A percentile compares a stretch with the other conserved stretches of the same genome.
These are phyloP conservation scores for Sciurus vulgaris DNA, from an alignment of 2,797 vertebrate genomes.

Conservation along the genomic window DNA sequence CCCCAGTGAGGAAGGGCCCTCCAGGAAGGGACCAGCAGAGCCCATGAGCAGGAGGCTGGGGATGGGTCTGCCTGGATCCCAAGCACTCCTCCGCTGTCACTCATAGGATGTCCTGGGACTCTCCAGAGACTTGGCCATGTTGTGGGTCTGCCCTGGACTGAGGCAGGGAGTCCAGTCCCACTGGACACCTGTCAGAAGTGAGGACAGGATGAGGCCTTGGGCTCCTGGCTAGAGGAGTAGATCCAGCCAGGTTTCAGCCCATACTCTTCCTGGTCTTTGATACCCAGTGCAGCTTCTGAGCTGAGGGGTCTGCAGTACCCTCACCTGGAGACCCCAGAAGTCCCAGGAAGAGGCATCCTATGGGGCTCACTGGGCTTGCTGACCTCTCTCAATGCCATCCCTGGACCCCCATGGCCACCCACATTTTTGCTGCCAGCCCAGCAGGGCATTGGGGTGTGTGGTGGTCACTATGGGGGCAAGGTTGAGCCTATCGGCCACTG, in stretches of 20 bases:
- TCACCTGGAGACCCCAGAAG: too few species aligned
- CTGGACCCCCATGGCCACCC: rapidly evolving
- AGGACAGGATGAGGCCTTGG: background rate
- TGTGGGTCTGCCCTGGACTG: background rate
- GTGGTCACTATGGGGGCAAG: background rate
- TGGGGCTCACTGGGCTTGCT: rapidly evolving
- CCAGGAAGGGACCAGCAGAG: background rate
- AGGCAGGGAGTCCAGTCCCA: background rate
- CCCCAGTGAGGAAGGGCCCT: background rate
- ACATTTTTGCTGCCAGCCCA: rapidly evolving
- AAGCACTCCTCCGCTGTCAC: rapidly evolving
- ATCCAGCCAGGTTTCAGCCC: background rate
- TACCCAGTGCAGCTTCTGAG: rapidly evolving
- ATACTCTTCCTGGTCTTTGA: rapidly evolving
- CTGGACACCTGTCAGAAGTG: background rate
- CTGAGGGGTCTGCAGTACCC: background rate
- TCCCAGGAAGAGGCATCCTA: rapidly evolving
- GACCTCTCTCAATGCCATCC: rapidly evolving
- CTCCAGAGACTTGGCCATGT: rapidly evolving
- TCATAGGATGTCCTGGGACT: rapidly evolving
- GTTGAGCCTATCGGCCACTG: rapidly evolving
- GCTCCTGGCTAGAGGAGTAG: rapidly evolving
- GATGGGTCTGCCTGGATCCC: rapidly evolving
- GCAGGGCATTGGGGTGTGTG: background rate
- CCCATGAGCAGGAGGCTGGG: too few species aligned